Percentiles rank a stretch among this genome's conserved stretches.
These are phyloP conservation scores for Gymnoscopelus microlampas DNA, from an alignment of 2,797 vertebrate species.

Conservation along the genomic window DNA sequence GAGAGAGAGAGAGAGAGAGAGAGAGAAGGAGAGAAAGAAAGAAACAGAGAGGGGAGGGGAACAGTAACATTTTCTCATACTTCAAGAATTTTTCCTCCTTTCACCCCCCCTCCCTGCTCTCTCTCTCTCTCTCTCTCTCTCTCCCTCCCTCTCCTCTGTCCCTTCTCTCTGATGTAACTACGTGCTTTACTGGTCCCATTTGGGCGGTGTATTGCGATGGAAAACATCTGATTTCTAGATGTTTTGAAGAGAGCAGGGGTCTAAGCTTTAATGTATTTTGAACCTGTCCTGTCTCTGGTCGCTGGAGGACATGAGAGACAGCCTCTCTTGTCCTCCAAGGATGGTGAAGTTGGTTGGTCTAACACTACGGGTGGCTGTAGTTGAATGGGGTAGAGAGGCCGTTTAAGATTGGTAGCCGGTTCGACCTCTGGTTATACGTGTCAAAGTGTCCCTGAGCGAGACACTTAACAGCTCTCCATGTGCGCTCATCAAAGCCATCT, in stretches of 20 bases:
- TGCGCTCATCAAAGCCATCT: no score
- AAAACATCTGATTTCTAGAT: constrained; percentile 78
- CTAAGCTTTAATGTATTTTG: constrained; percentile 38
- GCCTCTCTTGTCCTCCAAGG: neutral
- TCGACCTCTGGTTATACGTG: no score
- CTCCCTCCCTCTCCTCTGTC: neutral
- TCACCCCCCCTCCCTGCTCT: constrained; percentile 3
- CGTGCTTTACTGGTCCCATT: constrained; percentile 71
- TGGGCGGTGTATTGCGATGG: constrained; percentile 68
- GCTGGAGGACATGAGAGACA: neutral
- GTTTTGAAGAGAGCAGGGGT: constrained; percentile 45
- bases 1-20: constrained; percentile 10
- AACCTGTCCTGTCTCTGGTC: constrained; percentile 39
- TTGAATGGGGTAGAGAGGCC: no score
- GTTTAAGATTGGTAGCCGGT: no score
- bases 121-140: constrained; percentile 8
- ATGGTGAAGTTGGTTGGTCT: no score
- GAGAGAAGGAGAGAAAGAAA: constrained; percentile 28
- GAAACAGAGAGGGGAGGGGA: constrained; percentile 51
- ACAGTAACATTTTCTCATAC: constrained; percentile 78
- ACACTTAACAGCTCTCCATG: no score
- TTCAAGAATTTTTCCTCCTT: constrained; percentile 79
- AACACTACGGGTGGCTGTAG: no score
- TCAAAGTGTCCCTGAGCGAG: no score
- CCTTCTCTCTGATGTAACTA: constrained; percentile 75